Conservation (phyloP, 2,888 invertebrate genomes). For the Strigamia transsilvanica region DNA sequence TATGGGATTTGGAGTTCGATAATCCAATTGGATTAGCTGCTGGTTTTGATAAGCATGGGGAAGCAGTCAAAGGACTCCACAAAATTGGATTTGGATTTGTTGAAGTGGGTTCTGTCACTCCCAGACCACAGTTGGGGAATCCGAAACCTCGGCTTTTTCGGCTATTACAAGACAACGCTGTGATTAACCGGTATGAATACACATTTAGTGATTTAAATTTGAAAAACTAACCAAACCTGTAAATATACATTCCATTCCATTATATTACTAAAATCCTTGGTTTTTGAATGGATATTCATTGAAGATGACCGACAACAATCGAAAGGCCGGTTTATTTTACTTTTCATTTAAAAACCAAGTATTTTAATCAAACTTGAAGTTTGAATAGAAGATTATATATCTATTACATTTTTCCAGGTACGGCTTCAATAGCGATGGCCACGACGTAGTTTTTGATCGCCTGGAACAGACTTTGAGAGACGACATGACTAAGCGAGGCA, state of each 20-base stretch:
- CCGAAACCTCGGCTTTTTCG: constrained; percentile 92
- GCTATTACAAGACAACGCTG: constrained; percentile 81
- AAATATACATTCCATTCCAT: too few relatives aligned
- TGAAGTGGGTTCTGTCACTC: constrained; percentile 96
- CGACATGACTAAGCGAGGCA: constrained; percentile 55
- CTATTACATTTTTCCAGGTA: constrained; percentile 72
- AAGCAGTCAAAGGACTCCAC: constrained; percentile 82
- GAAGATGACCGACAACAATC: too few relatives aligned
- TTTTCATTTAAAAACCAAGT: too few relatives aligned
- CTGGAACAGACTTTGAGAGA: constrained; percentile 63
- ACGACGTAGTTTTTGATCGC: constrained; percentile 76
- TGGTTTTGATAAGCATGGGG: constrained; percentile 97
- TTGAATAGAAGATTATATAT: too few relatives aligned
- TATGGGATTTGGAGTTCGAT: constrained; percentile 76
- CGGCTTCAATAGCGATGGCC: constrained; percentile 96
- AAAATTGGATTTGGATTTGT: constrained; percentile 93
- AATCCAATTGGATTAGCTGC: constrained; percentile 98
- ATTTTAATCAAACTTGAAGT: too few relatives aligned
- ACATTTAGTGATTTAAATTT: background rate
- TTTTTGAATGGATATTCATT: too few relatives aligned
- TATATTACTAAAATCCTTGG: too few relatives aligned
- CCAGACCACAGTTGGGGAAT: constrained; percentile 91
- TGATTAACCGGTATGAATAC: constrained; percentile 82
- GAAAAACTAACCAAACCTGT: too few relatives aligned
- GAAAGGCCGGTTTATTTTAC: too few relatives aligned